These are phyloP conservation scores for Drosophila sp. DNA, from an alignment of 1,140 invertebrate species.

Conservation along the genomic window DNA sequence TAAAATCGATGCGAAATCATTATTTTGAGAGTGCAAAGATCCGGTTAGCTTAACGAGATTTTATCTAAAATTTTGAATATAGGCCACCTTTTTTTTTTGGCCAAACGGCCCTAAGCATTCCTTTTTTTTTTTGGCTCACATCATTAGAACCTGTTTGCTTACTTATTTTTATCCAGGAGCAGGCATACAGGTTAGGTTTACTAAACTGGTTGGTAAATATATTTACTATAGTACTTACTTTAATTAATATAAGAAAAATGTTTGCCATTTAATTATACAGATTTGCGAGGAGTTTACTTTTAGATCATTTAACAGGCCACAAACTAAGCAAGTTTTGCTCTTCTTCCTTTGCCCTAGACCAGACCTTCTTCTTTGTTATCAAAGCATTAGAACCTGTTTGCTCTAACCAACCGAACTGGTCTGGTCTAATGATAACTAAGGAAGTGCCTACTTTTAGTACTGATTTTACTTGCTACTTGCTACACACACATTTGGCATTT, in stretches of 20 bases:
- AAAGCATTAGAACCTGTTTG: constrained; percentile 49
- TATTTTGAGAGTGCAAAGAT: not conserved
- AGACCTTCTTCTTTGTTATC: constrained; percentile 14
- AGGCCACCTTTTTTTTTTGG: not conserved
- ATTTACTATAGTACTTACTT: not conserved
- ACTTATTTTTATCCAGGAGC: not conserved
- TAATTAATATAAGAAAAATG: no score
- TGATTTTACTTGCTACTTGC: not conserved
- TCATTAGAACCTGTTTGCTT: not conserved
- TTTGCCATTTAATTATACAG: no score
- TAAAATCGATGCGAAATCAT: not conserved
- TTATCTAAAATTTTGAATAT: no score
- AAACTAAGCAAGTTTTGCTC: not conserved
- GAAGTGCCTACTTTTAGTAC: not conserved
- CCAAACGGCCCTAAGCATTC: not conserved
- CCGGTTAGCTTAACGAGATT: not conserved
- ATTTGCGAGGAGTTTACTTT: no score
- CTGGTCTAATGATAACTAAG: constrained; percentile 1
- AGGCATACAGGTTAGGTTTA: not conserved
- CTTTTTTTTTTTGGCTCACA: not conserved
- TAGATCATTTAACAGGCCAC: no score
- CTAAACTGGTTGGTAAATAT: not conserved
- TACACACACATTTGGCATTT: not conserved
- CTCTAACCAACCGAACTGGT: constrained; percentile 30
- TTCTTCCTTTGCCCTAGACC: constrained; percentile 13